Base-by-base conservation (phyloP, 1,140 invertebrate species). In the Drosophila malerkotliana region DNA sequence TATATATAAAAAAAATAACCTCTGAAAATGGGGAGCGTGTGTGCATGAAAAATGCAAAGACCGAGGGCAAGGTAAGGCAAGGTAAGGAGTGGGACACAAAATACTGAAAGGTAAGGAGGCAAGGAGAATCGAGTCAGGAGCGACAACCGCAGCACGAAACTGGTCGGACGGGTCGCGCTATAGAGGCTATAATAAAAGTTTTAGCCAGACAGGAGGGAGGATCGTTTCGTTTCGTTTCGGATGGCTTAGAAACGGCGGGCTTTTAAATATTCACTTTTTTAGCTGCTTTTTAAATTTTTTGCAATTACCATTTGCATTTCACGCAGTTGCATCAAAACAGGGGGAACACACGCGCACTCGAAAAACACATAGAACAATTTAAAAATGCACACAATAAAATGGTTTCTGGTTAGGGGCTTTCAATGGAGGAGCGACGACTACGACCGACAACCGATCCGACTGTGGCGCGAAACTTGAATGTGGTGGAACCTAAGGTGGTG, bases 281-380 rank as follows among this genome's bases (percentile, higher is more conserved):
- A 30, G 67, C 58, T 69, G 60, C 57, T 68, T 56, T 56, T 67
- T 68, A 63, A 53, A 63, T 78, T 58, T 71, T 72, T 68, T 71
- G 62, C 69, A 67, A 69, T 69, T 69, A 85, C 79, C 79, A 85
- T 85, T 85, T 81, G 82, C 76, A 83, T 84, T 76, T 85, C 77
- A 77, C 68, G 73, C 58, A 62, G 67, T 58, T 58, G 15, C 15
- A 69, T 69, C 66, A 69, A 45, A 49, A 47, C 37, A 39, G 39
- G 34, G 41, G 30, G 37, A 45, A 44, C 62, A 68, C 68, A 68
- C 63, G 53, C 44, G 63, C 56, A 72, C 58, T 75, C 79, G 53
- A 47, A 21, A 47, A 53, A 61, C 58, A 54, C 52, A 59, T 52
- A 66, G 67, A 69, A 81, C 32, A 78, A 68, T 74, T 74, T 69